Percentiles rank a stretch among this genome's conserved stretches.
These are phyloP conservation scores for Petrocephalus sullivani DNA, from an alignment of 2,797 vertebrate species.

Conservation along the genomic window DNA sequence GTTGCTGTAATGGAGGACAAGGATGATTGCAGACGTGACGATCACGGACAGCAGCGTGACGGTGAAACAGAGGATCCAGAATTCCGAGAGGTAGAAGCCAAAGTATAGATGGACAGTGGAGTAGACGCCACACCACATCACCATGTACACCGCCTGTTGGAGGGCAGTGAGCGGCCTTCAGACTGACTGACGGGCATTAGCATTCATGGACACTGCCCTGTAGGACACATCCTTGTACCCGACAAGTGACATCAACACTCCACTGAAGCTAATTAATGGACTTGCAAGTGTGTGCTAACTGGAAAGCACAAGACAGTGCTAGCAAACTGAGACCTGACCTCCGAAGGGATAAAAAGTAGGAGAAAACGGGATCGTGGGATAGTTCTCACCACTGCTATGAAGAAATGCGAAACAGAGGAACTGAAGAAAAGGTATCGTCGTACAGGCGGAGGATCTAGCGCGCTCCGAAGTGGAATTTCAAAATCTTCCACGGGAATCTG, in stretches of 20 bases:
- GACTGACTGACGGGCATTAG: neutral
- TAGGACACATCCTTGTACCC: neutral
- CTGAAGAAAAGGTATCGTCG: conserved; percentile 68
- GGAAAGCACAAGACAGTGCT: neutral
- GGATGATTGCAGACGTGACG: conserved; percentile 56
- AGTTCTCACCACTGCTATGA: conserved; percentile 61
- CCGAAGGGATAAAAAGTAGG: neutral
- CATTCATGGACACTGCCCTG: neutral
- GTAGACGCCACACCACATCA: conserved; percentile 64
- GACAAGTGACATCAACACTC: neutral
- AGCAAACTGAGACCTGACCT: neutral
- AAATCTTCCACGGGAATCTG: conserved; percentile 61
- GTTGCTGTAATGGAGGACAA: conserved; percentile 57
- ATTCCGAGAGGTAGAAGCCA: conserved; percentile 33
- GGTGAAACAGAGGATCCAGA: conserved; percentile 64
- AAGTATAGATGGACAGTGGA: conserved; percentile 63
- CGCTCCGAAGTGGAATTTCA: conserved; percentile 53
- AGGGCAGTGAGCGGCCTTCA: neutral
- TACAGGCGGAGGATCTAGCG: conserved; percentile 57
- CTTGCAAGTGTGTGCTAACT: neutral
- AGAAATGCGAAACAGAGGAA: conserved; percentile 62
- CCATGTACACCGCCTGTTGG: conserved; percentile 61
- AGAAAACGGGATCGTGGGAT: neutral
- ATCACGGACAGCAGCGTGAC: conserved; percentile 60
- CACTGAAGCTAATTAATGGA: neutral